Conservation (phyloP, 1,140 invertebrate genomes). For the Centruroides sculpturatus region DNA sequence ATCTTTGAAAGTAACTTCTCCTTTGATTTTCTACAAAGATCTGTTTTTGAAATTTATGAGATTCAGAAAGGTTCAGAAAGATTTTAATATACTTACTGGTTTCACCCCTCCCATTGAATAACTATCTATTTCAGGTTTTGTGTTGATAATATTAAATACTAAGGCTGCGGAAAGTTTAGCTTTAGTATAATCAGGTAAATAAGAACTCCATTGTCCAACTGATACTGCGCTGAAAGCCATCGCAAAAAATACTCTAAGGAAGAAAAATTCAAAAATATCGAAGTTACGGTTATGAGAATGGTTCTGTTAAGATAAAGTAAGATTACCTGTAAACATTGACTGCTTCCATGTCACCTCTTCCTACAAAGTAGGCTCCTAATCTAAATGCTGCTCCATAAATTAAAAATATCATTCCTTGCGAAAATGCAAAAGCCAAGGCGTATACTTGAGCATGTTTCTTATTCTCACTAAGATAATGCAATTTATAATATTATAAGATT, state of each 20-base stretch:
- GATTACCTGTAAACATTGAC: slow-evolving; percentile 26
- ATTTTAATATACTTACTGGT: slow-evolving; percentile 16
- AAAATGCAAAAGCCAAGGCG: slow-evolving; percentile 25
- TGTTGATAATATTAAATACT: slow-evolving; percentile 26
- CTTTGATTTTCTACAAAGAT: slow-evolving; percentile 24
- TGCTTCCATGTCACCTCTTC: slow-evolving; percentile 25
- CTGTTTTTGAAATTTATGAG: no score
- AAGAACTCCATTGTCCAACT: slow-evolving; percentile 31
- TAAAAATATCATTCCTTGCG: slow-evolving; percentile 35
- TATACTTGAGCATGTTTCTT: slow-evolving; percentile 18
- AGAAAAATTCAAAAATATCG: no score
- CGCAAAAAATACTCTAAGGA: slow-evolving; percentile 32
- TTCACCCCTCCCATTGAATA: slow-evolving; percentile 27
- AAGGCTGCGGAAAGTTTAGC: slow-evolving; percentile 26
- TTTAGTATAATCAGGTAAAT: slow-evolving; percentile 30
- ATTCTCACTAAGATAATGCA: slow-evolving; percentile 19
- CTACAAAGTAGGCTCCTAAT: slow-evolving; percentile 31
- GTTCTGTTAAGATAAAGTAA: slow-evolving; percentile 1
- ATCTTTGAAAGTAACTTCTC: slow-evolving; percentile 34
- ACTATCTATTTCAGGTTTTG: slow-evolving; percentile 25
- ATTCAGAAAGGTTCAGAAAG: no score
- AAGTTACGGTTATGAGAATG: background rate
- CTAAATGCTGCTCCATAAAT: slow-evolving; percentile 39
- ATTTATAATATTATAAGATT: no score
- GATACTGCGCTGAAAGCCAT: slow-evolving; percentile 32